phyloP scores from a whole-genome alignment of 2,797 vertebrate genomes.

The Spondyliosoma cantharus region DNA sequence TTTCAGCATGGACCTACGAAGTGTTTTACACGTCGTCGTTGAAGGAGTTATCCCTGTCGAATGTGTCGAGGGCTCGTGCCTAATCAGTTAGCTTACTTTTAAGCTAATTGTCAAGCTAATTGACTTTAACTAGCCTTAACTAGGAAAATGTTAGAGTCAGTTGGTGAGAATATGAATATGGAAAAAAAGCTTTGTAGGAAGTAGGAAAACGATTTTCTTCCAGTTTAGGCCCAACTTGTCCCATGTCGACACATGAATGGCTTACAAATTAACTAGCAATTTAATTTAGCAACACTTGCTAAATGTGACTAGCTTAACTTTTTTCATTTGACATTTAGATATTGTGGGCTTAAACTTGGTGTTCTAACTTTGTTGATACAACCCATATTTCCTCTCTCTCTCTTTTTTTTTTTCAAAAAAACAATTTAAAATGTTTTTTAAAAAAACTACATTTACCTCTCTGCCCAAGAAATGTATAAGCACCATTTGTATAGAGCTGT shows the following conservation, averaged over 20 bases:
- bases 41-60: background rate
- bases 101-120: background rate
- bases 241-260: background rate
- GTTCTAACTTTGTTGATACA: background rate
- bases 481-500: background rate
- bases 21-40: background rate
- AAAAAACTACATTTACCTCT: too few species aligned
- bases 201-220: background rate
- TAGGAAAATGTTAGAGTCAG: background rate
- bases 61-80: background rate
- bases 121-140: background rate
- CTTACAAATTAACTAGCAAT: background rate
- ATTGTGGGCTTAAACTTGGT: background rate
- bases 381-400: background rate
- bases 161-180: background rate
- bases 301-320: background rate
- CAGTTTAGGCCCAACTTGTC: background rate
- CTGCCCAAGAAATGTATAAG: background rate
- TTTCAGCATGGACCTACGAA: background rate
- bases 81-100: background rate
- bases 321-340: background rate
- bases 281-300: background rate
- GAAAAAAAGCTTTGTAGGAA: too few species aligned
- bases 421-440: too few species aligned
- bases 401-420: too few species aligned